Percentiles rank a stretch among this genome's conserved stretches.
Conservation (phyloP, 2,113 vertebrate species). For the Pachypanchax playfairii region DNA sequence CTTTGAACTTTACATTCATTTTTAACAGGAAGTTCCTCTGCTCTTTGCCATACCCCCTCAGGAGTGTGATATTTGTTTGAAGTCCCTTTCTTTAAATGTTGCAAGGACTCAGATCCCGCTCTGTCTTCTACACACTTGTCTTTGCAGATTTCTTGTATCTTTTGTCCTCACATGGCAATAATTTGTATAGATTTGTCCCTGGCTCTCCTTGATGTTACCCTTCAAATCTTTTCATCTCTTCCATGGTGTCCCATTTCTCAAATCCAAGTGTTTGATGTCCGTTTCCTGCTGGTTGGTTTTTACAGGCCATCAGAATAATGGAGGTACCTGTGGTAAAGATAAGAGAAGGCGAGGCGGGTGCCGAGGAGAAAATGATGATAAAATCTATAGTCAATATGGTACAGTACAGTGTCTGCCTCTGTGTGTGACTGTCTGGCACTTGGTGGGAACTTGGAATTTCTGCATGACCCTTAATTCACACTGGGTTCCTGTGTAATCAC, state of each 20-base stretch:
- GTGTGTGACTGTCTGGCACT: slow-evolving; percentile 68
- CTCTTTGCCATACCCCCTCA: slow-evolving; percentile 24
- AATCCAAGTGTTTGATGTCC: slow-evolving; percentile 63
- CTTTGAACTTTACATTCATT: slow-evolving; percentile 67
- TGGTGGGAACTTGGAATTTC: slow-evolving; percentile 45
- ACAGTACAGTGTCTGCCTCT: slow-evolving; percentile 71
- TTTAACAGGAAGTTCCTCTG: slow-evolving; percentile 41
- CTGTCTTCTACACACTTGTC: slow-evolving; percentile 8
- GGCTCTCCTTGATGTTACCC: not conserved
- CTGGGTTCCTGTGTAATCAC: slow-evolving; percentile 29
- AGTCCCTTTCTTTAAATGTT: slow-evolving; percentile 45
- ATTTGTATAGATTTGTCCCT: slow-evolving; percentile 44
- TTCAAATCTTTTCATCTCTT: slow-evolving; percentile 3
- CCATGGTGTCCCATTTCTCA: not conserved
- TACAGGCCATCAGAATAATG: slow-evolving; percentile 93
- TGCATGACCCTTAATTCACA: slow-evolving; percentile 55
- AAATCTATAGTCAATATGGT: slow-evolving; percentile 98
- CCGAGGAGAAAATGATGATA: slow-evolving; percentile 91
- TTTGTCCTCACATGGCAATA: slow-evolving; percentile 14
- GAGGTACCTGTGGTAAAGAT: slow-evolving; percentile 98
- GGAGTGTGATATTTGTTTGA: slow-evolving; percentile 62
- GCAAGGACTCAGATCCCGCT: slow-evolving; percentile 44
- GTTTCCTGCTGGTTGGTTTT: slow-evolving; percentile 80
- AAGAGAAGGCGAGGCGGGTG: slow-evolving; percentile 88
- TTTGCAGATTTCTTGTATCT: slow-evolving; percentile 10